These are phyloP conservation scores for Aromia moschata DNA, from an alignment of 2,888 invertebrate genomes.

Conservation along the genomic window DNA sequence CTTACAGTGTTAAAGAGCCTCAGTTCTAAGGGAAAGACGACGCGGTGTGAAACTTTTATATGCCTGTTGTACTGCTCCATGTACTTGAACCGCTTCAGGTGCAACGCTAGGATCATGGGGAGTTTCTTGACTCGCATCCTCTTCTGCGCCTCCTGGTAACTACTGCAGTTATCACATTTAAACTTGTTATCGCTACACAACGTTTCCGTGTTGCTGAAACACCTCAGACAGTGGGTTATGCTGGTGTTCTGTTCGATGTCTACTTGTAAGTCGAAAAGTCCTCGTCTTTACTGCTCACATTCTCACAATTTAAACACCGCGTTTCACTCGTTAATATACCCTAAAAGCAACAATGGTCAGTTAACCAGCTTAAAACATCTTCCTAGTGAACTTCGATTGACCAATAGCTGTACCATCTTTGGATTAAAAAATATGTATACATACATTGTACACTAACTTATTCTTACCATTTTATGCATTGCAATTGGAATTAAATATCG, in stretches of 20 bases:
- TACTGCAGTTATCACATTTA: constrained; percentile 98
- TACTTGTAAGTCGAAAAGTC: constrained; percentile 99
- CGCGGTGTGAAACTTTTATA: constrained; percentile 98
- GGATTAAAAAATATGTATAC: too few species aligned
- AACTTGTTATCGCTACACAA: constrained; percentile 99
- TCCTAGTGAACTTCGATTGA: too few species aligned
- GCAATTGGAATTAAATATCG: too few species aligned
- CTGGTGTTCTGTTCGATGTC: constrained; percentile 99
- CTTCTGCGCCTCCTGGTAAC: constrained; percentile 99
- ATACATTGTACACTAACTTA: too few species aligned
- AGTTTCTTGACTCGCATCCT: constrained; percentile 98
- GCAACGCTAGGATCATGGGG: constrained; percentile 96
- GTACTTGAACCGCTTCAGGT: constrained; percentile 96
- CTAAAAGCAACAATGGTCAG: too few species aligned
- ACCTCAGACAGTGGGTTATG: constrained; percentile 96
- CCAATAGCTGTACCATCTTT: too few species aligned
- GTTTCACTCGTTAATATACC: constrained; percentile 99
- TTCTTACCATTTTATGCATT: too few species aligned
- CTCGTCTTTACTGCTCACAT: constrained; percentile 99
- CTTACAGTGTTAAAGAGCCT: constrained; percentile 96
- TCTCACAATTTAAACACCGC: constrained; percentile 98
- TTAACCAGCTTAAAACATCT: too few species aligned
- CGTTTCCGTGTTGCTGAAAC: constrained; percentile 98
- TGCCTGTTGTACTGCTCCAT: constrained; percentile 99
- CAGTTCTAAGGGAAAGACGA: constrained; percentile 97